Evolutionary conservation across 2,113 vertebrate genomes (phyloP).

Genomic region (Pan paniscus): DNA sequence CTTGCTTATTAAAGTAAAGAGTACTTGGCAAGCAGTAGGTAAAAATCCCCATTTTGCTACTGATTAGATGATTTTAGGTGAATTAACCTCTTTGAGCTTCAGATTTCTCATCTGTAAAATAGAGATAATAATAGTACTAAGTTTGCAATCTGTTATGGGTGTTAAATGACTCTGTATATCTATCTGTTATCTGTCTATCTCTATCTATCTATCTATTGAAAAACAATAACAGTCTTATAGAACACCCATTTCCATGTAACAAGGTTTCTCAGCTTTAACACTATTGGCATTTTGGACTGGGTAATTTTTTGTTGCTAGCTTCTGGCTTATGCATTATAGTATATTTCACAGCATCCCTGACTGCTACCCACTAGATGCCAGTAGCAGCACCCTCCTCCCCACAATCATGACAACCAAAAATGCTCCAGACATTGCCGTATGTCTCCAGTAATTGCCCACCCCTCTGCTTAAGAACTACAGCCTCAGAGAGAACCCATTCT

Average conservation of each 20-base stretch:
- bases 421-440: neutral
- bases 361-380: neutral
- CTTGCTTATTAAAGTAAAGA: neutral
- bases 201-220: neutral
- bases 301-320: neutral
- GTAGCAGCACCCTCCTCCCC: no score
- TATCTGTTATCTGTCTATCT: neutral
- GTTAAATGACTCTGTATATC: neutral
- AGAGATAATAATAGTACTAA: neutral
- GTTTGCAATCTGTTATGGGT: neutral
- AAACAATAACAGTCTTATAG: neutral
- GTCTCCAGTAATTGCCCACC: no score
- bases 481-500: neutral
- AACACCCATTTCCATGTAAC: neutral
- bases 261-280: neutral
- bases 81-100: neutral
- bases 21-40: neutral
- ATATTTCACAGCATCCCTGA: neutral
- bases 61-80: neutral
- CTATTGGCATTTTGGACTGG: neutral
- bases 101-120: constrained; percentile 3
- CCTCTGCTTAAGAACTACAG: neutral
- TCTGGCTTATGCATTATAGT: neutral
- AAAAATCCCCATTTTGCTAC: neutral
- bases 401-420: neutral